Base-by-base conservation (phyloP, 2,113 vertebrate genomes). In the Carollia perspicillata region DNA sequence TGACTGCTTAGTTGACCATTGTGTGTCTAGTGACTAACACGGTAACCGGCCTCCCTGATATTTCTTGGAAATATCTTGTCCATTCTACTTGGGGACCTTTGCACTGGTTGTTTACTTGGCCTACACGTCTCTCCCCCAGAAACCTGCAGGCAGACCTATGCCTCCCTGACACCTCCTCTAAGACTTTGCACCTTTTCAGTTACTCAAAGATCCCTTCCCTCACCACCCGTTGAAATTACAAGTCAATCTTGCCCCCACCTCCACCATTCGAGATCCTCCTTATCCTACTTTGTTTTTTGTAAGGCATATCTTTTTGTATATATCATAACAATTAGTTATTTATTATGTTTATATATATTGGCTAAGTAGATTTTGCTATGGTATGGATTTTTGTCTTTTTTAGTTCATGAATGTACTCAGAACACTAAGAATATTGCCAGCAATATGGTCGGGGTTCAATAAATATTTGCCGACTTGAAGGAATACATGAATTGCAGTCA, bases 381-480 rank as follows among this genome's bases (percentile, higher is more conserved):
- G 35, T 35, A 10, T 42, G 14, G 30, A 28, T 35, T 68, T 69
- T 72, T 75, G 13, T 80, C 49, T 93, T 84, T 93, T 89, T 69
- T 11, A 78, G 58, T 66, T 80, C 28, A 35, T 0, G 47, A 42
- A 60, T 44, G 16, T 16, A 42, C 78, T 6, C 68, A 66, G 44
- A 60, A 28, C 17, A 63, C 75, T 42, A 69, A 58, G 2, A 89
- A 87, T 51, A 81, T 49, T 42, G 77, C 4, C 17, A 84, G 35
- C 30, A 92, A 84, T 33, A 47, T 1, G 47, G 47, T 8, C 71
- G 14, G 10, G 65, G 5, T 58, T 87, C 47, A 77, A 13, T 37
- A 87, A 84, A 30, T 69, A 49, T 72, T 84, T 87, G 22, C 26
- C 84, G 51, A 86, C 26, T 23, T 79, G 10, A 94, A 86, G 16